Evolutionary conservation across 2,888 invertebrate genomes (phyloP), one percentile per base, ranked within the genome.

Genomic region (Chouioia cunea): DNA sequence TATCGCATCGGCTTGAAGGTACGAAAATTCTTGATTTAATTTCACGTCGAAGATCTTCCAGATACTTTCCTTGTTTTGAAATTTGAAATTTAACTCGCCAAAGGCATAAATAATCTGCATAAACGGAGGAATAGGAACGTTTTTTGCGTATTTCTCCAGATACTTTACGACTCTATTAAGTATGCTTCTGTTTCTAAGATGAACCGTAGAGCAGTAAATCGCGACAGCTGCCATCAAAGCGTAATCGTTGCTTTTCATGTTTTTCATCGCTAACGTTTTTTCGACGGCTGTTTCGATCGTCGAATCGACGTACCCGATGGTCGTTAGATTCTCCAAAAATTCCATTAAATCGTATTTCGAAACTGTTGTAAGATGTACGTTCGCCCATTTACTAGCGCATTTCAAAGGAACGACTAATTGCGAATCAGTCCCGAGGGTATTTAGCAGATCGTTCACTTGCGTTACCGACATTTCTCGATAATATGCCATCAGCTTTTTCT

Each of bases 171-270:
- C 89, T 46, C 87, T 87, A 72, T 90, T 87, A 36, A 93, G 81
- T 75, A 93, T 89, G 22, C 83, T 76, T 10, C 86, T 79, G 77
- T 90, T 91, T 62, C 89, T 85, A 63, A 91, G 83, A 66, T 89
- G 87, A 77, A 91, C 89, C 68, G 88, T 87, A 78, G 87, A 86
- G 77, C 90, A 91, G 79, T 90, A 91, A 77, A 90, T 89, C 79
- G 91, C 87, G 53, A 92, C 87, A 4, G 88, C 86, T 0, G 89
- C 87, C 50, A 92, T 83, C n/a, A 93, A 82, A n/a, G 88, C 85
- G 68, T 89, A 86, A 57, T 87, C 86, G 57, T 86, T 82, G 23
- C 89, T 86, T 78, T 85, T 86, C 0, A 82, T 68, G 6, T 87
- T 86, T 81, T 88, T 90, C 0, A 88, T 85, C 79, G 87, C 89